phyloP scores from a whole-genome alignment of 92 coral and sea anemone genomes.

The Bergia sp. region DNA sequence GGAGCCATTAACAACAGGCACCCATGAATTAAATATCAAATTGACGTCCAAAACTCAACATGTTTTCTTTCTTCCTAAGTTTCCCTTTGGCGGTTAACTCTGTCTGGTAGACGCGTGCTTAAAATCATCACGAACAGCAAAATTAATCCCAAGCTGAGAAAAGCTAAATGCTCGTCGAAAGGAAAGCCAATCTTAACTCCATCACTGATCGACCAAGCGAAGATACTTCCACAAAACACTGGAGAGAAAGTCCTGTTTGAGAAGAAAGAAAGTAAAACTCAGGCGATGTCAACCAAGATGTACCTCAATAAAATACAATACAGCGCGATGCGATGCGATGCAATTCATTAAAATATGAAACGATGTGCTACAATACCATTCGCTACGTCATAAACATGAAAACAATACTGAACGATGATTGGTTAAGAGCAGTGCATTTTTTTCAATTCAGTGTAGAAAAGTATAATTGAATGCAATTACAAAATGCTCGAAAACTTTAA shows the following conservation, averaged over 20 bases:
- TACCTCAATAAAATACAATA: too few relatives aligned
- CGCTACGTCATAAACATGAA: too few relatives aligned
- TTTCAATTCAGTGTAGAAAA: too few relatives aligned
- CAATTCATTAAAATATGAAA: too few relatives aligned
- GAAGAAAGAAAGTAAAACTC: background rate
- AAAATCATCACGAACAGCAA: slow-evolving; percentile 50
- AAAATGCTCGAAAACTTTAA: too few relatives aligned
- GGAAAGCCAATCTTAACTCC: slow-evolving; percentile 84
- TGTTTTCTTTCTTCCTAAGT: background rate
- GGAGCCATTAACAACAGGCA: too few relatives aligned
- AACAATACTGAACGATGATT: too few relatives aligned
- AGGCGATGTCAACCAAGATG: background rate
- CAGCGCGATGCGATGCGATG: too few relatives aligned
- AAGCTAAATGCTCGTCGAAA: slow-evolving; percentile 74
- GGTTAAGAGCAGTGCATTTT: too few relatives aligned
- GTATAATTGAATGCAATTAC: too few relatives aligned
- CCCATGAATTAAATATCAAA: background rate
- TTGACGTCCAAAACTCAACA: background rate
- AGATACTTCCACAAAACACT: slow-evolving; percentile 74
- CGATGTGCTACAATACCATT: too few relatives aligned
- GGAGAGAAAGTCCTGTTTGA: slow-evolving; percentile 72
- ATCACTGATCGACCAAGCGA: slow-evolving; percentile 87
- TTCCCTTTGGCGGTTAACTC: slow-evolving; percentile 43
- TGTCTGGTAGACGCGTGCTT: slow-evolving; percentile 63
- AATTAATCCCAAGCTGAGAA: slow-evolving; percentile 61